Evolutionary conservation across 1,140 invertebrate genomes (phyloP), one percentile per base, ranked within the genome.

Genomic region (Plodia interpunctella): DNA sequence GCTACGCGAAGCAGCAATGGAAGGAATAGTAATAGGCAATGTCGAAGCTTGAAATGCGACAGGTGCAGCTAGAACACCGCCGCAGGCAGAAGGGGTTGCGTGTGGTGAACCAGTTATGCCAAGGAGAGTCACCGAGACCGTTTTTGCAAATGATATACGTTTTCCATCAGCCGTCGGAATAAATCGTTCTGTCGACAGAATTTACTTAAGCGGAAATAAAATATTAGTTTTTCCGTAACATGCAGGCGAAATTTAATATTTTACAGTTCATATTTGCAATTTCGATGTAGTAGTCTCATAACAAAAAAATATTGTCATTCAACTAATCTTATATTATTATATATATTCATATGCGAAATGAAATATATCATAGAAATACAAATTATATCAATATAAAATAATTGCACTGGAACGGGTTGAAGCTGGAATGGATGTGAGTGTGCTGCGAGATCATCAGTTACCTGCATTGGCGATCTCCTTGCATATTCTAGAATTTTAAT

Each of bases 391-490:
- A n/a, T n/a, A n/a, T n/a, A n/a, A n/a, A n/a, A n/a, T n/a, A n/a
- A n/a, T n/a, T n/a, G n/a, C n/a, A n/a, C n/a, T n/a, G n/a, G n/a
- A n/a, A n/a, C n/a, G n/a, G n/a, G n/a, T n/a, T n/a, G n/a, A 75
- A 83, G 81, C 78, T 74, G 53, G 70, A 72, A 78, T 83, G 78
- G 79, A 76, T 83, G n/a, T 75, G 80, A 82, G 79, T 76, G 82
- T 80, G n/a, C 51, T 19, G 11, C 52, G 51, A 55, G 58, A 44
- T 30, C 49, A 52, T 60, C 49, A 60, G 28, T 60, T 60, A 60
- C 18, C 49, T 56, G 59, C 49, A 54, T 61, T 51, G 59, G 59
- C 59, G 75, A 76, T 80, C 68, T 62, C 55, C 59, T 69, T 68
- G 64, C 67, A 65, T 63, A 60, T 61, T 3, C 38, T 44, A 15